phyloP scores from a whole-genome alignment of 1,140 invertebrate genomes.

The Danaus plexippus region DNA sequence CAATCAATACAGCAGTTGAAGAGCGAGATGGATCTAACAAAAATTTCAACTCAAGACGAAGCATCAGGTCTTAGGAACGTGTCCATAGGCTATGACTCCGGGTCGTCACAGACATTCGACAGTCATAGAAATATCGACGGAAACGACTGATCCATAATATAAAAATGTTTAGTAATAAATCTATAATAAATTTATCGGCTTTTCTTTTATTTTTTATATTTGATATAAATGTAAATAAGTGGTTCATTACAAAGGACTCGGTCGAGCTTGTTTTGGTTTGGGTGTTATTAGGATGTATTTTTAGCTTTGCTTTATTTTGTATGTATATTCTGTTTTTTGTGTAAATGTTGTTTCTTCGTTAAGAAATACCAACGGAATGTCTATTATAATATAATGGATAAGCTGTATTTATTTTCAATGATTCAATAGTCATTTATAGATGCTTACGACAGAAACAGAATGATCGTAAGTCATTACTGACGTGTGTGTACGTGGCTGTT shows the following conservation, averaged over 20 bases:
- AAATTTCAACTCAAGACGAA: conserved; percentile 28
- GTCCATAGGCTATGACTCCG: conserved; percentile 21
- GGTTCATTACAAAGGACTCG: background rate
- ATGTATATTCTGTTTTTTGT: too few relatives aligned
- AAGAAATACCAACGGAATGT: too few relatives aligned
- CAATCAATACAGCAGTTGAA: conserved; percentile 56
- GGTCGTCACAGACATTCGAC: conserved; percentile 7
- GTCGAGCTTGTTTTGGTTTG: background rate
- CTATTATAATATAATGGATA: too few relatives aligned
- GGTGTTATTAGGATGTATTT: too few relatives aligned
- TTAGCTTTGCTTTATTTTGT: too few relatives aligned
- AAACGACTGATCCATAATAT: conserved; percentile 2
- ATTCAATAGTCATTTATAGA: too few relatives aligned
- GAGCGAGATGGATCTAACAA: conserved; percentile 55
- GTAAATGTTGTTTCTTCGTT: background rate
- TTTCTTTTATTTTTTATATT: too few relatives aligned
- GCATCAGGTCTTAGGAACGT: conserved; percentile 30
- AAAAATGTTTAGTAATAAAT: background rate
- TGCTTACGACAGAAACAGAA: too few relatives aligned
- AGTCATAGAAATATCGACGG: conserved; percentile 4
- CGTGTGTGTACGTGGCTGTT: too few relatives aligned
- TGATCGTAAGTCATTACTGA: too few relatives aligned
- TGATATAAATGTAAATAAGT: background rate
- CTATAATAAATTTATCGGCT: too few relatives aligned
- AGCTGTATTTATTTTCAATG: too few relatives aligned